phyloP scores from a whole-genome alignment of 1,140 invertebrate species.

The Drosophila truncata region DNA sequence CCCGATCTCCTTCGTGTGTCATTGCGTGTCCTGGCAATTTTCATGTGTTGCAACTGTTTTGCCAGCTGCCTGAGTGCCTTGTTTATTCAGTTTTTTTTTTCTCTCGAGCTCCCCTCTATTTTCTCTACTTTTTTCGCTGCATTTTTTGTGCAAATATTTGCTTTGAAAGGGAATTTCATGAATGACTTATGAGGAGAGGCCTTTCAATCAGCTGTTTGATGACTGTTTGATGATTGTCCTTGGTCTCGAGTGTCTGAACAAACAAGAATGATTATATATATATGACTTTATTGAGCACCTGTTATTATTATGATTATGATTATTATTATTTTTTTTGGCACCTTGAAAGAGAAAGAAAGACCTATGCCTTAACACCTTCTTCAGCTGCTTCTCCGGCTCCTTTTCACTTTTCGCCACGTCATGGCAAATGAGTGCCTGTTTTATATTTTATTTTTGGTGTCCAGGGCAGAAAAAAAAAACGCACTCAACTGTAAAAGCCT shows the following conservation, averaged over 20 bases:
- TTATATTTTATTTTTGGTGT: slow-evolving; percentile 26
- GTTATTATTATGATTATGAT: slow-evolving; percentile 45
- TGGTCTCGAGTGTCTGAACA: slow-evolving; percentile 38
- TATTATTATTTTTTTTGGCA: slow-evolving; percentile 52
- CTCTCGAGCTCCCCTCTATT: background rate
- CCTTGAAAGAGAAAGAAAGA: slow-evolving; percentile 55
- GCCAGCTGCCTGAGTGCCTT: slow-evolving; percentile 63
- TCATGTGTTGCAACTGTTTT: slow-evolving; percentile 71
- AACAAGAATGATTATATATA: slow-evolving; percentile 43
- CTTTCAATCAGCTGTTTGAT: slow-evolving; percentile 73
- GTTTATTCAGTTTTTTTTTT: slow-evolving; percentile 27
- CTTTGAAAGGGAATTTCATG: slow-evolving; percentile 51
- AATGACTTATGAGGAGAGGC: slow-evolving; percentile 53
- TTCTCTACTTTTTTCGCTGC: slow-evolving; percentile 19
- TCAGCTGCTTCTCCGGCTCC: slow-evolving; percentile 71
- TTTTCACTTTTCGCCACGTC: slow-evolving; percentile 56
- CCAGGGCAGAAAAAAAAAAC: slow-evolving; percentile 37
- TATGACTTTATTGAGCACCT: slow-evolving; percentile 52
- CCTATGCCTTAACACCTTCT: slow-evolving; percentile 73
- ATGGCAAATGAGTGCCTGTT: slow-evolving; percentile 76
- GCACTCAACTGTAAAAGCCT: slow-evolving; percentile 72
- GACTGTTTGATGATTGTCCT: slow-evolving; percentile 43
- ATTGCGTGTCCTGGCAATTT: slow-evolving; percentile 78
- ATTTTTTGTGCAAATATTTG: slow-evolving; percentile 75
- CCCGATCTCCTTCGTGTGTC: slow-evolving; percentile 57